Conservation (phyloP, 2,113 vertebrate genomes). For the Ariopsis seemanni region DNA sequence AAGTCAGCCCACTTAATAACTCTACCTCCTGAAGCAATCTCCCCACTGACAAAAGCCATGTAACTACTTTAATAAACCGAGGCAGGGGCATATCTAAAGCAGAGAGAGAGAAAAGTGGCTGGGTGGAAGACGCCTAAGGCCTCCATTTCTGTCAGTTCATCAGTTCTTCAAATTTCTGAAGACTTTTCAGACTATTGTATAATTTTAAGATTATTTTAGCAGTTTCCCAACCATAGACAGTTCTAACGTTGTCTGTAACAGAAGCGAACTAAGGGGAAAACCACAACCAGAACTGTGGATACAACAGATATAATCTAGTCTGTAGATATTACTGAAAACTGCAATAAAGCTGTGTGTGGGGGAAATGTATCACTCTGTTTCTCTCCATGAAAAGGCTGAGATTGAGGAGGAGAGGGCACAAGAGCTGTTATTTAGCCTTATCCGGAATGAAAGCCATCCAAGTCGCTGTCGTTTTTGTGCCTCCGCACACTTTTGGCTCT, state of each 20-base stretch:
- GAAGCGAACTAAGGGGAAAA: background rate
- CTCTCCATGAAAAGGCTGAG: conserved; percentile 26
- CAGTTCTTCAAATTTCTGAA: conserved; percentile 5
- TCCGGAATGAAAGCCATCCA: conserved; percentile 62
- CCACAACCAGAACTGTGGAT: background rate
- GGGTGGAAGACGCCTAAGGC: background rate
- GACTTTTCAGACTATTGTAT: background rate
- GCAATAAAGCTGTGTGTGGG: conserved; percentile 19
- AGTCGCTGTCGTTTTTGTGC: conserved; percentile 48
- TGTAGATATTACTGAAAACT: conserved; percentile 20
- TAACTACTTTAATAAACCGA: conserved; percentile 55
- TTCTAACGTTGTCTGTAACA: conserved; percentile 35
- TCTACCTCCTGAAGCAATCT: conserved; percentile 42
- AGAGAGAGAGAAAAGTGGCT: background rate
- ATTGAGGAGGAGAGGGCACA: conserved; percentile 46
- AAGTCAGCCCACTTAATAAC: conserved; percentile 55
- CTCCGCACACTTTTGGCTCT: conserved; percentile 56
- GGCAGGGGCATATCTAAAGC: conserved; percentile 13
- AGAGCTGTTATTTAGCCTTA: conserved; percentile 62
- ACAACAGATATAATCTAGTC: conserved; percentile 5
- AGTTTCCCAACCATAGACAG: background rate
- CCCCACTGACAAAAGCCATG: conserved; percentile 36
- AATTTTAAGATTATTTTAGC: background rate
- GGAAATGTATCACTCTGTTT: background rate
- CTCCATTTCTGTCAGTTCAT: background rate